Evolutionary conservation across 2,113 vertebrate genomes (phyloP).

Genomic region (Xenopus laevis): DNA sequence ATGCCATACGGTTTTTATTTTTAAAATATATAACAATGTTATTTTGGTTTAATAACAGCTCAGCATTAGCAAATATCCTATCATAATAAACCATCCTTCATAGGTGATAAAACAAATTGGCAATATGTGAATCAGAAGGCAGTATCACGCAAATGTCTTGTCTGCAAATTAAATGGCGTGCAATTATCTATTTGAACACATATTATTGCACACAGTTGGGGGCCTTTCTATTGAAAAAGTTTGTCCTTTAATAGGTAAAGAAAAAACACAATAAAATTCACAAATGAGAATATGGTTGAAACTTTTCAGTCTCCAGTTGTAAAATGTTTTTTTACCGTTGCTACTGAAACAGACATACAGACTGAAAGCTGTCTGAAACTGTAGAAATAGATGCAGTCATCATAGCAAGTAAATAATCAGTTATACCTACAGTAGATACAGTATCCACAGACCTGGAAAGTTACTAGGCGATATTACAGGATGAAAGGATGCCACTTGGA

Average conservation of each 20-base stretch:
- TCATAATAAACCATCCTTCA: slow-evolving; percentile 28
- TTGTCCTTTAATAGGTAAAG: slow-evolving; percentile 9
- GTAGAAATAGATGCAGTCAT: too few relatives aligned
- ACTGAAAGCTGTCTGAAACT: too few relatives aligned
- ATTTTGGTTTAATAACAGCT: slow-evolving; percentile 36
- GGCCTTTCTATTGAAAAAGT: slow-evolving; percentile 21
- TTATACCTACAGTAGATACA: too few relatives aligned
- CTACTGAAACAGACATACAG: too few relatives aligned
- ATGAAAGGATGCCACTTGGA: too few relatives aligned
- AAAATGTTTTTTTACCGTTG: too few relatives aligned
- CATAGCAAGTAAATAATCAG: too few relatives aligned
- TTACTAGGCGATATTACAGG: too few relatives aligned
- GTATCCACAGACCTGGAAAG: too few relatives aligned
- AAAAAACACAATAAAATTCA: slow-evolving; percentile 8
- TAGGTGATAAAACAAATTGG: slow-evolving; percentile 39
- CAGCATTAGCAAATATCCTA: slow-evolving; percentile 37
- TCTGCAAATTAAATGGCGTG: slow-evolving; percentile 32
- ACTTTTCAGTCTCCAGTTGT: too few relatives aligned
- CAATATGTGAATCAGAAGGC: slow-evolving; percentile 37
- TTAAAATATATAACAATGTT: slow-evolving; percentile 21
- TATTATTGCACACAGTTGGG: slow-evolving; percentile 38
- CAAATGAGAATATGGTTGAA: neutral
- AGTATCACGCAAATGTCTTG: slow-evolving; percentile 31
- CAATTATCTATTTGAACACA: slow-evolving; percentile 33
- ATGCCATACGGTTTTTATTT: slow-evolving; percentile 31